Percentiles rank a stretch among this genome's conserved stretches.
Evolutionary conservation across 2,113 vertebrate species (phyloP).

Genomic region (Elgaria multicarinata): DNA sequence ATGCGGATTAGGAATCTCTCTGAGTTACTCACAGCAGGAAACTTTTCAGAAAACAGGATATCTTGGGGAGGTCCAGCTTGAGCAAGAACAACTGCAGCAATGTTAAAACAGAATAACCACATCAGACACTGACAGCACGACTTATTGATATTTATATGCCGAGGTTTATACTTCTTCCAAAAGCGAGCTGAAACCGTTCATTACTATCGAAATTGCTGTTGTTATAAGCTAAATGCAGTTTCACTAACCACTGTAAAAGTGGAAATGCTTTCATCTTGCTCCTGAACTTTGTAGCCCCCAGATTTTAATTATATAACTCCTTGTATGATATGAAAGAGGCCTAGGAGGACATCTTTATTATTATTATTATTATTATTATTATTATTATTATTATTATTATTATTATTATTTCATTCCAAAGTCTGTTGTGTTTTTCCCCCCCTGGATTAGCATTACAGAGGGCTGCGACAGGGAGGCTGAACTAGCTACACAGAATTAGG

Average conservation of each 20-base stretch:
- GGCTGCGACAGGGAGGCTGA: background rate
- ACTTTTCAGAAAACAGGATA: slow-evolving; percentile 3
- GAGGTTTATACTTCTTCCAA: slow-evolving; percentile 20
- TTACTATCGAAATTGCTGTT: slow-evolving; percentile 26
- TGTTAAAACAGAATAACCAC: slow-evolving; percentile 40
- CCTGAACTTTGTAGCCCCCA: background rate
- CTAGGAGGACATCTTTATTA: slow-evolving; percentile 10
- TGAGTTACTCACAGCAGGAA: slow-evolving; percentile 34
- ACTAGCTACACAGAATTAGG: background rate
- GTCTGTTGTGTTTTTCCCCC: background rate
- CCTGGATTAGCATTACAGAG: background rate
- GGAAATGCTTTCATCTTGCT: slow-evolving; percentile 10
- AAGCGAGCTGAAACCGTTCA: background rate
- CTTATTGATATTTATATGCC: slow-evolving; percentile 18
- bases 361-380: no score
- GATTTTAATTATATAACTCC: background rate
- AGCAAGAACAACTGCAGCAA: slow-evolving; percentile 43
- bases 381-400: no score
- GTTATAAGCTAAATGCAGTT: slow-evolving; percentile 4
- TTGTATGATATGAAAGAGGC: slow-evolving; percentile 12
- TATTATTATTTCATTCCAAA: slow-evolving; percentile 13
- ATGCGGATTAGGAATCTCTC: slow-evolving; percentile 15
- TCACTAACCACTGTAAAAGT: slow-evolving; percentile 10
- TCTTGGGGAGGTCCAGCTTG: slow-evolving; percentile 40
- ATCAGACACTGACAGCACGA: slow-evolving; percentile 2